phyloP scores from a whole-genome alignment of 2,888 invertebrate genomes.

The Agriopis aurantiaria region DNA sequence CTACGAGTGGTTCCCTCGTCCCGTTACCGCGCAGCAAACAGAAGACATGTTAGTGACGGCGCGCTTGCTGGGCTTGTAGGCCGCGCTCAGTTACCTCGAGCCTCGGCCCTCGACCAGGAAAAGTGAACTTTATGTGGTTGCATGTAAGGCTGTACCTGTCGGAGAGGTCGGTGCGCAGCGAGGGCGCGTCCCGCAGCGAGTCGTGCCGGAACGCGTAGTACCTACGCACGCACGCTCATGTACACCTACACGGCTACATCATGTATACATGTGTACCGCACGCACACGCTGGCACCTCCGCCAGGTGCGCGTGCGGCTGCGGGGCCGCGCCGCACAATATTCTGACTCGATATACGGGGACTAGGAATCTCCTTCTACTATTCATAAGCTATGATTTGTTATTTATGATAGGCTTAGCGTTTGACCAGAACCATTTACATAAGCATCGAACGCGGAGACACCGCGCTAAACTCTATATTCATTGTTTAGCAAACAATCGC shows the following conservation, averaged over 20 bases:
- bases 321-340: too few relatives aligned
- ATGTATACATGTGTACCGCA: background rate
- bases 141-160: constrained; percentile 69
- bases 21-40: too few relatives aligned
- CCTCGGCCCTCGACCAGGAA: background rate
- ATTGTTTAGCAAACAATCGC: too few relatives aligned
- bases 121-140: background rate
- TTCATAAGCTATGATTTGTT: too few relatives aligned
- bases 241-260: constrained; percentile 6
- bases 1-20: background rate
- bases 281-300: background rate
- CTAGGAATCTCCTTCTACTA: too few relatives aligned
- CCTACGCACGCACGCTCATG: constrained; percentile 44
- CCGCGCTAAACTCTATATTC: too few relatives aligned
- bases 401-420: too few relatives aligned
- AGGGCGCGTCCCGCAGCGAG: constrained; percentile 68
- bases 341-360: too few relatives aligned
- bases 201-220: constrained; percentile 55
- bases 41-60: background rate
- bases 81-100: background rate
- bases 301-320: background rate
- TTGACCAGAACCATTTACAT: too few relatives aligned
- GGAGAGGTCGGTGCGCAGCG: constrained; percentile 74
- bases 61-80: background rate
- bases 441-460: too few relatives aligned